Evolutionary conservation across 2,113 vertebrate genomes (phyloP), one percentile per base, ranked within the genome.

Genomic region (Pterocles orientalis): DNA sequence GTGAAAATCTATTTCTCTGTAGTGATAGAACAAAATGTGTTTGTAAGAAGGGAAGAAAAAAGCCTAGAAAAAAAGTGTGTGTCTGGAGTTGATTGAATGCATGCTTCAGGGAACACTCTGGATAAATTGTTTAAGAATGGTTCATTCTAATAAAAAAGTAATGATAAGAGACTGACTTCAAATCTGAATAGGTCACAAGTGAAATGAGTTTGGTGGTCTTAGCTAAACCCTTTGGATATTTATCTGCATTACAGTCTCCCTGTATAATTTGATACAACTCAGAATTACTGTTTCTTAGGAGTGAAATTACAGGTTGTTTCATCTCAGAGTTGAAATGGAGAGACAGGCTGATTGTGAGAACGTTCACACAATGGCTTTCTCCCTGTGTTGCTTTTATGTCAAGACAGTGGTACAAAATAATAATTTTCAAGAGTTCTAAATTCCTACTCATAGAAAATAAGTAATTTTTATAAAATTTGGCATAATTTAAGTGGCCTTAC

Each of bases 121-220:
- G 88, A 97, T 94, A 98, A 97, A 97, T 97, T 96, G 94, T 95
- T 97, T 97, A 97, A 97, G 93, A 97, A 96, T 94, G 79, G 70
- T 95, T 97, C 94, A 72, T 97, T 96, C 96, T 96, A 95, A 97
- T 97, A 96, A 96, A 97, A 97, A 94, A 97, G 80, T 96, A 96
- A 94, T 96, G 91, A 96, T 96, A 97, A 97, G 94, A 96, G 90
- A 94, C 83, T 92, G 70, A 82, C 93, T 94, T 95, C 61, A 97
- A 92, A 97, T 94, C 92, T 95, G 96, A 97, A 96, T 94, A 95
- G 97, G 93, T 97, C 97, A 96, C 93, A 91, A 96, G 88, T 95
- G 94, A 97, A 97, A 97, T 88, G 77, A 97, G 84, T 97, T 97
- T 95, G 87, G 83, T 96, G 72, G 84, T 94, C 90, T 96, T 94